These are phyloP conservation scores for Phyllostomus hastatus DNA, from an alignment of 2,113 vertebrate genomes.

Conservation along the genomic window DNA sequence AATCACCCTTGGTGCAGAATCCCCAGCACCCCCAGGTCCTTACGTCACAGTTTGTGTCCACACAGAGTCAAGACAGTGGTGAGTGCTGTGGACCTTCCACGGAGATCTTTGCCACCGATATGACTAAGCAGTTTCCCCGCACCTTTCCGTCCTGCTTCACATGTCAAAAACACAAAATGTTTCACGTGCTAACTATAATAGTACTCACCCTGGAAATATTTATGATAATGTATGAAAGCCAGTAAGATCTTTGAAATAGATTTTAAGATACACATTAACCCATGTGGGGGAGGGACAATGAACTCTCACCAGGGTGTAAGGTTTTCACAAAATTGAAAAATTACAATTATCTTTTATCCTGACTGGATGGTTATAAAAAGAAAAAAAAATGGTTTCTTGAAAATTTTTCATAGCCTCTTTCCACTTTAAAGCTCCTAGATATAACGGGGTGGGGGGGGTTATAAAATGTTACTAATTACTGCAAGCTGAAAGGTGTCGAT, in stretches of 20 bases:
- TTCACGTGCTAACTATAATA: neutral
- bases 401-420: constrained; percentile 17
- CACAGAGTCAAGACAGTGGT: neutral
- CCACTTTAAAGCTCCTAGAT: neutral
- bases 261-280: neutral
- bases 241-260: constrained; percentile 26
- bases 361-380: neutral
- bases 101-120: neutral
- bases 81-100: neutral
- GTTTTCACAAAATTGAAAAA: neutral
- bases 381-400: neutral
- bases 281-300: neutral
- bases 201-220: neutral
- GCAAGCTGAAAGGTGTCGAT: neutral
- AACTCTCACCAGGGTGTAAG: neutral
- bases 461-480: neutral
- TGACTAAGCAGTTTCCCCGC: neutral
- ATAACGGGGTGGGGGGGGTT: neutral
- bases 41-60: constrained; percentile 20
- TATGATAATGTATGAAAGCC: neutral
- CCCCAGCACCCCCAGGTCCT: neutral
- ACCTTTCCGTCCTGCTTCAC: constrained; percentile 7
- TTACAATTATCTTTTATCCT: neutral
- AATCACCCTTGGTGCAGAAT: constrained; percentile 53
- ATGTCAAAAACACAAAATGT: constrained; percentile 51